phyloP scores from a whole-genome alignment of 2,888 invertebrate genomes.

The Lymantria dispar region DNA sequence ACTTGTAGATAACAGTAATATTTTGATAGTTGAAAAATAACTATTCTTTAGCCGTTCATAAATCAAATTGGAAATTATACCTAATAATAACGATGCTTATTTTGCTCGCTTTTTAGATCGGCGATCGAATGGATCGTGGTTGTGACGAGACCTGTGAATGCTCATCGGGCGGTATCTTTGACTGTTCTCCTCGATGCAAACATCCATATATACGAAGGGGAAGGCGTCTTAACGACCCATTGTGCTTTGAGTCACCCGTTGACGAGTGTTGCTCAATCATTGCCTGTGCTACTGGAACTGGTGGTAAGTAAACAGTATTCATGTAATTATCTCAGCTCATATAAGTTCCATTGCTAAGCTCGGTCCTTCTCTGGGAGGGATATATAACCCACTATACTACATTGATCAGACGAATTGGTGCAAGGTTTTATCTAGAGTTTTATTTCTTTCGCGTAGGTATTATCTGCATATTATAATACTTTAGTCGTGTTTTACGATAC shows the following conservation, averaged over 20 bases:
- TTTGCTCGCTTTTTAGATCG: constrained; percentile 67
- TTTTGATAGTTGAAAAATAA: too few species aligned
- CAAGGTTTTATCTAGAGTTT: too few species aligned
- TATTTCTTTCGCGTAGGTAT: too few species aligned
- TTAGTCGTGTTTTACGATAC: too few species aligned
- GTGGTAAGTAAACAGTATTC: constrained; percentile 38
- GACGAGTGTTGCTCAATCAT: constrained; percentile 87
- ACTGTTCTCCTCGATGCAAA: constrained; percentile 88
- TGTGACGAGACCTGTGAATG: constrained; percentile 92
- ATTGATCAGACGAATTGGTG: too few species aligned
- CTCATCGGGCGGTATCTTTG: constrained; percentile 83
- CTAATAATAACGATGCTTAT: neutral
- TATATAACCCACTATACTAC: too few species aligned
- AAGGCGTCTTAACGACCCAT: constrained; percentile 84
- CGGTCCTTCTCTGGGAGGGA: too few species aligned
- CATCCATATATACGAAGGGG: constrained; percentile 87
- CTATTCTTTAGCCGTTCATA: too few species aligned
- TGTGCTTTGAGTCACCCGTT: constrained; percentile 87
- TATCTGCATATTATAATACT: too few species aligned
- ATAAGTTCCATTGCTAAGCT: too few species aligned
- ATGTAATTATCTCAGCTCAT: too few species aligned
- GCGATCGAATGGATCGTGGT: constrained; percentile 87
- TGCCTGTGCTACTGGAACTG: constrained; percentile 85
- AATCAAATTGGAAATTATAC: neutral
- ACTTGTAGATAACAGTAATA: too few species aligned